Percentiles rank a stretch among this genome's conserved stretches.
Conservation (phyloP, 2,888 invertebrate genomes). For the Tyria jacobaeae region DNA sequence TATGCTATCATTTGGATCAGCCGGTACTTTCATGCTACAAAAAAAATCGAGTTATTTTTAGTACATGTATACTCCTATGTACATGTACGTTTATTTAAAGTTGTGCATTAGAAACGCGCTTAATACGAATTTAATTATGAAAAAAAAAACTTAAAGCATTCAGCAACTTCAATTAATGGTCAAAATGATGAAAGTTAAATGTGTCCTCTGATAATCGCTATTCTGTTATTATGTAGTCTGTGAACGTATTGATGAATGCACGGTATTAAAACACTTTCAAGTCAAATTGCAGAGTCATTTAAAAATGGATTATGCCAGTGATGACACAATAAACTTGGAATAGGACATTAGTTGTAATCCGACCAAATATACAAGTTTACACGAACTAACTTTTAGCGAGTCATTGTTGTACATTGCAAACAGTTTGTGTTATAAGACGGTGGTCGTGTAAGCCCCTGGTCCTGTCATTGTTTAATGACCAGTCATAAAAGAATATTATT, state of each 20-base stretch:
- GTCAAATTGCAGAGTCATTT: constrained; percentile 19
- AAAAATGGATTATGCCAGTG: constrained; percentile 1
- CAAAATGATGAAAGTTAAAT: constrained; percentile 26
- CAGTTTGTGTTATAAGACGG: constrained; percentile 40
- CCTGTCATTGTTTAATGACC: constrained; percentile 70
- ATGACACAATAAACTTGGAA: constrained; percentile 8
- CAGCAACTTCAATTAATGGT: constrained; percentile 16
- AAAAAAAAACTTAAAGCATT: too few species aligned
- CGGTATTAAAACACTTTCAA: constrained; percentile 27
- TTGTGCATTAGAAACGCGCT: too few species aligned
- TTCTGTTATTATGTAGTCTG: constrained; percentile 19
- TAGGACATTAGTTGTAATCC: constrained; percentile 18
- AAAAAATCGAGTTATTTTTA: too few species aligned
- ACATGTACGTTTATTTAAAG: too few species aligned
- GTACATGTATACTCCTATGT: too few species aligned
- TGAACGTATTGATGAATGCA: constrained; percentile 29
- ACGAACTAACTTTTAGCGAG: constrained; percentile 34
- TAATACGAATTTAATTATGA: too few species aligned
- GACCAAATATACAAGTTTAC: constrained; percentile 45
- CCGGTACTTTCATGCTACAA: too few species aligned
- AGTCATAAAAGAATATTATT: constrained; percentile 65
- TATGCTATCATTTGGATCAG: too few species aligned
- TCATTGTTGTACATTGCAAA: constrained; percentile 41
- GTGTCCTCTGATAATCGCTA: constrained; percentile 18
- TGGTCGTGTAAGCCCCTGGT: constrained; percentile 48